A percentile compares a stretch with the other conserved stretches of the same genome.
Conservation (phyloP, 2,888 invertebrate species). For the Papilio protenor region DNA sequence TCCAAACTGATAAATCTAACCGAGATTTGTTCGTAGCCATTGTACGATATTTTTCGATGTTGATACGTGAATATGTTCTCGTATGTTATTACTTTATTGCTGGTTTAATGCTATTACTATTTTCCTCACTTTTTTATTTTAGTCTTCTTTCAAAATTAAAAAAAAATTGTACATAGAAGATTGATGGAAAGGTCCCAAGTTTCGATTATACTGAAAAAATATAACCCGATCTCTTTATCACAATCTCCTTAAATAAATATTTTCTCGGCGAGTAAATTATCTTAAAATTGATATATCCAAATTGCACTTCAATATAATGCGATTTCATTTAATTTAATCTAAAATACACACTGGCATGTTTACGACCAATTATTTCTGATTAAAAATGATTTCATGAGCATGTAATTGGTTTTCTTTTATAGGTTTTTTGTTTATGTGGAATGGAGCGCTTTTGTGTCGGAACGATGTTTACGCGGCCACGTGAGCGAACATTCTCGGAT, state of each 20-base stretch:
- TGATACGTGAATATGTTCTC: too few species aligned
- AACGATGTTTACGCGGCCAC: conserved; percentile 37
- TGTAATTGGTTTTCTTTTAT: conserved; percentile 79
- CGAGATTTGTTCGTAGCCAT: background rate
- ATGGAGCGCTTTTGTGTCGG: conserved; percentile 53
- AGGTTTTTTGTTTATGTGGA: conserved; percentile 68
- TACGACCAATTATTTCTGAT: conserved; percentile 49
- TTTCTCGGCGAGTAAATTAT: background rate
- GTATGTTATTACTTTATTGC: too few species aligned
- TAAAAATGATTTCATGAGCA: conserved; percentile 66
- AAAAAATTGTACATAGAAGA: too few species aligned
- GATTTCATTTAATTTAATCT: conserved; percentile 42
- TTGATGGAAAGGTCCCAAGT: too few species aligned
- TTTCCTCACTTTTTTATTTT: too few species aligned
- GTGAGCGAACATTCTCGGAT: conserved; percentile 38
- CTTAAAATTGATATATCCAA: conserved; percentile 9
- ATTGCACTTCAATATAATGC: conserved; percentile 34
- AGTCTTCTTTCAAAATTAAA: too few species aligned
- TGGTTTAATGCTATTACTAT: too few species aligned
- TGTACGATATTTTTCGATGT: background rate
- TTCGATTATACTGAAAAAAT: too few species aligned
- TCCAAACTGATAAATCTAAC: background rate
- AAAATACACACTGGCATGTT: conserved; percentile 38
- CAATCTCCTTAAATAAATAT: background rate
- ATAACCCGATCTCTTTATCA: background rate